Percentiles rank a stretch among this genome's conserved stretches.
Evolutionary conservation across 2,113 vertebrate genomes (phyloP).

Genomic region (Laticauda colubrina): DNA sequence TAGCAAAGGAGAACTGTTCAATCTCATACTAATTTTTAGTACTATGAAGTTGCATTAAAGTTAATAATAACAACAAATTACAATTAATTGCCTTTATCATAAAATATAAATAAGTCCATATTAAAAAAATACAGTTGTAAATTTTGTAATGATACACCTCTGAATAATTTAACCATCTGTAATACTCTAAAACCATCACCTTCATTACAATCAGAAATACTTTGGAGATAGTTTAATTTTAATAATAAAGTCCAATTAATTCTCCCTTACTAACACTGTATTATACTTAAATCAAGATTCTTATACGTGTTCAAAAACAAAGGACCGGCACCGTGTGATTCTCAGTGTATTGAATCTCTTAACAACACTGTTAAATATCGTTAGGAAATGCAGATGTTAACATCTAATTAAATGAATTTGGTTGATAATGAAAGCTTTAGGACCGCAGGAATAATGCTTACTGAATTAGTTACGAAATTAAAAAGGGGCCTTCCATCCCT

Average conservation of each 20-base stretch:
- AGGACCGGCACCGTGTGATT: conserved; percentile 1
- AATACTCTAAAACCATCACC: not conserved
- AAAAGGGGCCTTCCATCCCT: conserved; percentile 38
- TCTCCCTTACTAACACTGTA: not conserved
- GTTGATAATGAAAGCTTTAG: conserved; percentile 69
- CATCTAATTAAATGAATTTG: conserved; percentile 27
- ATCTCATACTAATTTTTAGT: not conserved
- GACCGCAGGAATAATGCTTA: conserved; percentile 60
- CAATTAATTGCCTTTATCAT: not conserved
- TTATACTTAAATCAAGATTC: conserved; percentile 27
- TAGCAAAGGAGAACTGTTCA: not conserved
- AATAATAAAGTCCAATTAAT: not conserved
- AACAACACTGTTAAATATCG: conserved; percentile 64
- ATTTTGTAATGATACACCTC: not conserved
- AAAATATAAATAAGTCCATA: not conserved
- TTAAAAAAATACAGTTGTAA: not conserved
- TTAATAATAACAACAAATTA: not conserved
- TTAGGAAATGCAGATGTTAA: conserved; percentile 65
- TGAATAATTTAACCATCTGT: not conserved
- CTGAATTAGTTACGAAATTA: conserved; percentile 64
- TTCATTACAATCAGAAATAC: conserved; percentile 9
- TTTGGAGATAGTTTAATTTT: conserved; percentile 1
- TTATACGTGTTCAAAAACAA: conserved; percentile 9
- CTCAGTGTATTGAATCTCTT: conserved; percentile 54
- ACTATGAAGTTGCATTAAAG: not conserved